A percentile compares a stretch with the other conserved stretches of the same genome.
Evolutionary conservation across 2,888 invertebrate species (phyloP).

Genomic region (Troilus luridus): DNA sequence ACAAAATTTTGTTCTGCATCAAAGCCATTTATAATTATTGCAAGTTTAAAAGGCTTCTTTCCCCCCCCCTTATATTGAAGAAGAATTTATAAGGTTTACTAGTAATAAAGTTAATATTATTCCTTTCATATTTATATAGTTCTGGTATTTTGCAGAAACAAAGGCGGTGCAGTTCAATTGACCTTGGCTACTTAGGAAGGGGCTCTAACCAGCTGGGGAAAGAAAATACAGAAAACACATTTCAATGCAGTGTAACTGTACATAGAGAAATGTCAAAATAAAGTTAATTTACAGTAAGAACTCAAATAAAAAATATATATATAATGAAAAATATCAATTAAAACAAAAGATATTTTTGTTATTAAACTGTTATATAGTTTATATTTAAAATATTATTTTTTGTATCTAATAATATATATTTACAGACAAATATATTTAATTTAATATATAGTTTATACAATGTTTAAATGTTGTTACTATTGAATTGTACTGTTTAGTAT

Average conservation of each 20-base stretch:
- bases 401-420: neutral
- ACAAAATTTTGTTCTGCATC: no score
- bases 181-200: slow-evolving; percentile 63
- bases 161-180: slow-evolving; percentile 64
- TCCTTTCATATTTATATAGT: neutral
- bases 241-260: slow-evolving; percentile 70
- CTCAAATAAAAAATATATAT: neutral
- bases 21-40: no score
- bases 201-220: neutral
- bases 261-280: slow-evolving; percentile 68
- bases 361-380: slow-evolving; percentile 7
- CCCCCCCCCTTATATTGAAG: no score
- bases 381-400: neutral
- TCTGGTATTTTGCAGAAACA: slow-evolving; percentile 35
- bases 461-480: neutral
- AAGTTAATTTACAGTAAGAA: neutral
- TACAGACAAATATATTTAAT: neutral
- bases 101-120: neutral
- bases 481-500: neutral
- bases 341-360: slow-evolving; percentile 16
- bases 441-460: neutral
- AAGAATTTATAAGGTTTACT: no score
- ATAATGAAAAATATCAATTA: neutral
- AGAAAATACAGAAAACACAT: slow-evolving; percentile 64
- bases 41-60: no score